phyloP scores from a whole-genome alignment of 2,113 vertebrate genomes.

The Beaufortia kweichowensis region DNA sequence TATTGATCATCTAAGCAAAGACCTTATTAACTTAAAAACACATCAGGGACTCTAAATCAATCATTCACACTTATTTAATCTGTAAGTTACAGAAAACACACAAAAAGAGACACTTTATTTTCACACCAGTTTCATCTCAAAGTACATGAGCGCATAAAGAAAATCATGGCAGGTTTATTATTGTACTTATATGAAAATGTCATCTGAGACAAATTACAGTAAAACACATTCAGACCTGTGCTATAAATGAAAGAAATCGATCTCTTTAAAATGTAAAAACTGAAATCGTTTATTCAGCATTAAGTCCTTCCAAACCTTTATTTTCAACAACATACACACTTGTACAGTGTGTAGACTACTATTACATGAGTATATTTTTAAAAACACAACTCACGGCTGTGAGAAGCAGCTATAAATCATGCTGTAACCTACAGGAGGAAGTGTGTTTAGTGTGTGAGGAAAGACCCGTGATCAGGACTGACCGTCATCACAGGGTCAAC shows the following conservation, averaged over 20 bases:
- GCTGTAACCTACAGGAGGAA: constrained; percentile 18
- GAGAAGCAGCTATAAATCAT: constrained; percentile 6
- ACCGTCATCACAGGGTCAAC: constrained; percentile 33
- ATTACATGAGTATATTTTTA: neutral
- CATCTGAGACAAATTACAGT: neutral
- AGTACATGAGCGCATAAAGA: neutral
- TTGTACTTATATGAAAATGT: neutral
- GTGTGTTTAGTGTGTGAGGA: constrained; percentile 25
- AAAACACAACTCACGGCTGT: neutral
- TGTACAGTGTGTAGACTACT: too few relatives aligned
- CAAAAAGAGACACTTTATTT: neutral
- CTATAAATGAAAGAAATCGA: too few relatives aligned
- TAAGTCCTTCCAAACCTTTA: too few relatives aligned
- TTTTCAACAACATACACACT: too few relatives aligned
- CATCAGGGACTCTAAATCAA: neutral
- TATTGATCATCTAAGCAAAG: neutral
- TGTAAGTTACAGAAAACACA: neutral
- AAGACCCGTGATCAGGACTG: neutral
- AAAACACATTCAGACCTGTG: neutral
- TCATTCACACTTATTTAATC: neutral
- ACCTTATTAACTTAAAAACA: neutral
- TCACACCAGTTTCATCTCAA: neutral
- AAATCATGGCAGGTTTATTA: neutral
- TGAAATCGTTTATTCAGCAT: neutral
- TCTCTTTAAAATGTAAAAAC: neutral